Percentiles rank a stretch among this genome's conserved stretches.
Conservation (phyloP, 2,797 vertebrate genomes). For the Pangasius krempfi region DNA sequence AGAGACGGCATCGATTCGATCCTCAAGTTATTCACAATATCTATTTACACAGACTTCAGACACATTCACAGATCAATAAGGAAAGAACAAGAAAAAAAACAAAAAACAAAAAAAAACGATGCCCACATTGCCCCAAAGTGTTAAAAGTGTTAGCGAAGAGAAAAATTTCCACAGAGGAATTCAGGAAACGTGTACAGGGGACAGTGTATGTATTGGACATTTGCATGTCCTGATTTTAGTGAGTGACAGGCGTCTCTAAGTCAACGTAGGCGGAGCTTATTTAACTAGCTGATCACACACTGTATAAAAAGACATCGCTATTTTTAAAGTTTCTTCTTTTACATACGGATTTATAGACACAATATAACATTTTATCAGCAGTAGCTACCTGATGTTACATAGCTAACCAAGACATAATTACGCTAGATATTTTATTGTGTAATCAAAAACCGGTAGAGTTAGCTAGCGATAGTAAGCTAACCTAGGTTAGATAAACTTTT, state of each 20-base stretch:
- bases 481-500: neutral
- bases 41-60: slow-evolving; percentile 54
- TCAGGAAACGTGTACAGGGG: neutral
- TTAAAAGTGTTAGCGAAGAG: neutral
- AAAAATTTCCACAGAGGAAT: neutral
- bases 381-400: neutral
- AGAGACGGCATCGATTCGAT: slow-evolving; percentile 12
- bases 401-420: neutral
- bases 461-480: neutral
- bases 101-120: neutral
- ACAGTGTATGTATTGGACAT: neutral
- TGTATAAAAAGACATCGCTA: neutral
- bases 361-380: neutral
- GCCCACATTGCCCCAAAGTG: neutral
- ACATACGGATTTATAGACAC: neutral
- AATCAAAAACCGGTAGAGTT: neutral
- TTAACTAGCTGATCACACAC: neutral
- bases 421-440: neutral
- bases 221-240: neutral
- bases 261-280: neutral
- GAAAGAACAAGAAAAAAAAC: neutral
- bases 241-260: neutral
- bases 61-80: slow-evolving; percentile 55
- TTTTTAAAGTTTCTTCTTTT: neutral
- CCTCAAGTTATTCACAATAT: slow-evolving; percentile 54